A percentile compares a stretch with the other conserved stretches of the same genome.
phyloP scores from a whole-genome alignment of 2,888 invertebrate genomes.

The Leucoma salicis region DNA sequence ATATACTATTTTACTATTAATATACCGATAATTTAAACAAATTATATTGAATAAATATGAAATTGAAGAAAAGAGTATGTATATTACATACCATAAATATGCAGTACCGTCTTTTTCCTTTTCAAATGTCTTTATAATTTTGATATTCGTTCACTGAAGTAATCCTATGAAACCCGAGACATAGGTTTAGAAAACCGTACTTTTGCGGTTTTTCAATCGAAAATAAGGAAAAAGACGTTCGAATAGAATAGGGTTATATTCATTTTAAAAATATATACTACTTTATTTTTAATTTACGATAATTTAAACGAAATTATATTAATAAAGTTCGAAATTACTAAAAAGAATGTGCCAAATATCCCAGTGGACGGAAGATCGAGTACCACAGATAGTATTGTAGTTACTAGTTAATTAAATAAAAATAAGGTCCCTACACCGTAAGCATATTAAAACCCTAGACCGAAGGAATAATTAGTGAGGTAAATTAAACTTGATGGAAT shows the following conservation, averaged over 20 bases:
- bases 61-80: no score
- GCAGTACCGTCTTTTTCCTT: slow-evolving; percentile 61
- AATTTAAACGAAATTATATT: no score
- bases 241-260: no score
- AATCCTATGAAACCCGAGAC: neutral
- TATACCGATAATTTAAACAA: no score
- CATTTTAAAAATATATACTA: no score
- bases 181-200: neutral
- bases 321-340: no score
- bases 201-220: slow-evolving; percentile 1
- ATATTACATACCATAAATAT: slow-evolving; percentile 32
- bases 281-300: no score
- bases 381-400: slow-evolving; percentile 4
- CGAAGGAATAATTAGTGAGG: neutral
- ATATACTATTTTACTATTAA: no score
- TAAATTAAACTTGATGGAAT: neutral
- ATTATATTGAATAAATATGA: no score
- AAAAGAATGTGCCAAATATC: neutral
- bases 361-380: neutral
- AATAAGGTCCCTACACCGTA: slow-evolving; percentile 21
- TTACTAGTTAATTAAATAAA: slow-evolving; percentile 1
- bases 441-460: slow-evolving; percentile 13
- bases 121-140: slow-evolving; percentile 51
- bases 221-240: slow-evolving; percentile 45
- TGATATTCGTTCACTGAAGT: slow-evolving; percentile 10